A percentile compares a stretch with the other conserved stretches of the same genome.
These are phyloP conservation scores for Scaptodrosophila lebanonensis DNA, from an alignment of 1,140 invertebrate species.

Conservation along the genomic window DNA sequence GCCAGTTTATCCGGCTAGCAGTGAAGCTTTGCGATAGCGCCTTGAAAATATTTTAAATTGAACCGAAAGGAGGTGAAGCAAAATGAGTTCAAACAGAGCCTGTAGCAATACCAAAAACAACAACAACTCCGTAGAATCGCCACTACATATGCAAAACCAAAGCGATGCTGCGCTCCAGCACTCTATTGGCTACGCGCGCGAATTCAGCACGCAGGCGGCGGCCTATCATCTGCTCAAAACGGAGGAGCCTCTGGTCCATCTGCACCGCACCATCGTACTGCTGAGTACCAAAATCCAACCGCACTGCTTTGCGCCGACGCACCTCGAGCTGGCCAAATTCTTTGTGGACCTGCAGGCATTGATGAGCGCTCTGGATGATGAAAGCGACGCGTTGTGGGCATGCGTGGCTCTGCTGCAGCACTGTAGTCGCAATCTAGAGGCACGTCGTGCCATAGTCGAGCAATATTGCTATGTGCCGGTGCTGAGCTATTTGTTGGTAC, in stretches of 20 bases:
- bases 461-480: conserved; percentile 80
- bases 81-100: conserved; percentile 18
- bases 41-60: too few species aligned
- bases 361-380: conserved; percentile 62
- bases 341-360: conserved; percentile 68
- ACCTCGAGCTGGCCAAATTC: conserved; percentile 61
- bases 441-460: conserved; percentile 78
- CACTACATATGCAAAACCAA: conserved; percentile 3
- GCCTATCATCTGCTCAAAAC: conserved; percentile 43
- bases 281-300: conserved; percentile 60
- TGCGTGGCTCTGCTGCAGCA: conserved; percentile 78
- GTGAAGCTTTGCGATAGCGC: too few species aligned
- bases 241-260: conserved; percentile 52
- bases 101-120: conserved; percentile 28
- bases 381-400: conserved; percentile 77
- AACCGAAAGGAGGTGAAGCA: too few species aligned
- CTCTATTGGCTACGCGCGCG: conserved; percentile 58
- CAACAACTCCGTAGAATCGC: conserved; percentile 36
- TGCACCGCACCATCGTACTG: conserved; percentile 61
- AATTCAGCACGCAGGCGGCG: conserved; percentile 55
- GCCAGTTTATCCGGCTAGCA: too few species aligned
- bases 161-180: conserved; percentile 42
- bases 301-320: conserved; percentile 41
- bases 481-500: conserved; percentile 77
- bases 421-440: conserved; percentile 77